These are phyloP conservation scores for Hyaena hyaena DNA, from an alignment of 2,113 vertebrate species.

Conservation along the genomic window DNA sequence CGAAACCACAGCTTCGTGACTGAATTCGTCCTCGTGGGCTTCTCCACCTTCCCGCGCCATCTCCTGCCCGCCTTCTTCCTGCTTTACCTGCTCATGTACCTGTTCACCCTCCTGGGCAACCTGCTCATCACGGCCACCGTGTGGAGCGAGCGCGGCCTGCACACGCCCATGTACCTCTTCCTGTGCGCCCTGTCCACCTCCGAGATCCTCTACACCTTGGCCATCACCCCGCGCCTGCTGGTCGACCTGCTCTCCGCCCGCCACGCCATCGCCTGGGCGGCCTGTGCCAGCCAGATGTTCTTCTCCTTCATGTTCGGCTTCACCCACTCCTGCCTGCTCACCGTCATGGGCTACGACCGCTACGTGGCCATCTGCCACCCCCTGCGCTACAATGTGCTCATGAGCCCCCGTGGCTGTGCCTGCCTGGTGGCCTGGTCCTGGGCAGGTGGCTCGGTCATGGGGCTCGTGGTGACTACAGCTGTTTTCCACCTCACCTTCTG, in stretches of 20 bases:
- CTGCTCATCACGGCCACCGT: not conserved
- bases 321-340: not conserved
- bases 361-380: not conserved
- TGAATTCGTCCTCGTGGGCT: not conserved
- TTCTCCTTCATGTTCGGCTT: not conserved
- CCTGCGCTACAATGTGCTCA: not conserved
- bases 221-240: not conserved
- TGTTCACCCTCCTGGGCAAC: not conserved
- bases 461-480: constrained; percentile 46
- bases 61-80: not conserved
- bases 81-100: not conserved
- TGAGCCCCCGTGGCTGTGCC: not conserved
- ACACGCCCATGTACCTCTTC: not conserved
- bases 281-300: not conserved
- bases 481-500: constrained; percentile 70
- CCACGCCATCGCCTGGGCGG: fast-evolving
- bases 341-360: not conserved
- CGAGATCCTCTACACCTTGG: not conserved
- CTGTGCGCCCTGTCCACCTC: not conserved
- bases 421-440: not conserved
- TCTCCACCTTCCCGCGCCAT: not conserved
- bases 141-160: not conserved
- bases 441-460: constrained; percentile 21
- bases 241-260: not conserved
- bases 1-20: not conserved